Evolutionary conservation across 1,140 invertebrate species (phyloP).

Genomic region (Drosophila paulistorum): DNA sequence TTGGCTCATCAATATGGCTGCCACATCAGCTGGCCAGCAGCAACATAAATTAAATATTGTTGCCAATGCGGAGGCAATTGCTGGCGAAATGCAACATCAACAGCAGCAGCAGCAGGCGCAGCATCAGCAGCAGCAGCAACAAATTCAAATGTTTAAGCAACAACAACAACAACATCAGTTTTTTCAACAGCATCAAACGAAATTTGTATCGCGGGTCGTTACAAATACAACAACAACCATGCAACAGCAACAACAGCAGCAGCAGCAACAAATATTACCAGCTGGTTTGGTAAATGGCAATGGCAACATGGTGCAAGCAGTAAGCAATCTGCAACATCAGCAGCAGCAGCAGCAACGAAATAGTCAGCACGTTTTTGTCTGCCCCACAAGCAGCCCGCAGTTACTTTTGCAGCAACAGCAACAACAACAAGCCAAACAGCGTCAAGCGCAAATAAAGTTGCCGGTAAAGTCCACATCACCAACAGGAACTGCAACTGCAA

Average conservation of each 20-base stretch:
- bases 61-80: constrained; percentile 60
- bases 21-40: constrained; percentile 78
- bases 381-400: constrained; percentile 56
- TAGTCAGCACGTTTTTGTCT: constrained; percentile 63
- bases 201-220: constrained; percentile 80
- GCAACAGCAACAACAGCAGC: constrained; percentile 50
- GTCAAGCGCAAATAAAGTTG: constrained; percentile 65
- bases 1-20: constrained; percentile 68
- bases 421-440: constrained; percentile 56
- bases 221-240: constrained; percentile 67
- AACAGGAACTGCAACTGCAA: constrained; percentile 29
- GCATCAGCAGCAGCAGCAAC: constrained; percentile 50
- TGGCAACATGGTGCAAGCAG: constrained; percentile 53
- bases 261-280: constrained; percentile 64
- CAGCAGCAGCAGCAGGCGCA: constrained; percentile 56
- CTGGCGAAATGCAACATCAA: constrained; percentile 61
- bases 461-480: constrained; percentile 51
- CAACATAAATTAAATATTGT: constrained; percentile 71
- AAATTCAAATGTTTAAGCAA: constrained; percentile 42
- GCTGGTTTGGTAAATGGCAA: constrained; percentile 76
- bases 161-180: constrained; percentile 62
- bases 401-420: constrained; percentile 50
- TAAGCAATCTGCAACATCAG: constrained; percentile 48
- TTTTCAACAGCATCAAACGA: constrained; percentile 66
- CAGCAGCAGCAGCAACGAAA: constrained; percentile 51